These are phyloP conservation scores for Cantharis lateralis DNA, from an alignment of 2,888 invertebrate species.

Conservation along the genomic window DNA sequence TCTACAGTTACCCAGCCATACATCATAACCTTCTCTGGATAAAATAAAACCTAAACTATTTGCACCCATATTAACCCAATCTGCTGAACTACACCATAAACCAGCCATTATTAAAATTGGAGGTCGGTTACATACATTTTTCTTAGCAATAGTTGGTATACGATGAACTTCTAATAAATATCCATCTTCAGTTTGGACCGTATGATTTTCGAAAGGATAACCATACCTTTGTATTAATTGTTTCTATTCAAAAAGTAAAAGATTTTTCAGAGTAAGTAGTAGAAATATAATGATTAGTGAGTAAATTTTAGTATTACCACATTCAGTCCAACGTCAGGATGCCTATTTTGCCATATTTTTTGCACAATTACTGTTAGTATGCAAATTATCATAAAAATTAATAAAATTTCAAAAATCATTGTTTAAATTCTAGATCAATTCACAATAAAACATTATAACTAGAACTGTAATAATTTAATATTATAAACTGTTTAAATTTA, in stretches of 20 bases:
- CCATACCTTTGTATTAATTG: conserved; percentile 51
- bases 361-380: background rate
- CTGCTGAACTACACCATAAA: conserved; percentile 71
- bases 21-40: conserved; percentile 58
- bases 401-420: background rate
- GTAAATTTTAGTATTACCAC: conserved; percentile 1
- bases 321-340: conserved; percentile 7
- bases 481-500: no score
- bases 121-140: conserved; percentile 46
- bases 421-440: background rate
- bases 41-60: conserved; percentile 57
- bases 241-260: no score
- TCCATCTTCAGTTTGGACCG: conserved; percentile 55
- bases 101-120: conserved; percentile 78
- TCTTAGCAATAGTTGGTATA: conserved; percentile 42
- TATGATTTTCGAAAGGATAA: conserved; percentile 53
- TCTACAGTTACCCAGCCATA: conserved; percentile 66
- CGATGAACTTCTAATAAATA: conserved; percentile 54
- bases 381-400: background rate
- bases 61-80: conserved; percentile 72
- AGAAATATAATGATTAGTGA: no score
- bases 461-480: no score
- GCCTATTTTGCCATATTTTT: background rate
- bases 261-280: no score
- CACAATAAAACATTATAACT: no score